phyloP scores from a whole-genome alignment of 2,113 vertebrate genomes.

The Cairina moschata region DNA sequence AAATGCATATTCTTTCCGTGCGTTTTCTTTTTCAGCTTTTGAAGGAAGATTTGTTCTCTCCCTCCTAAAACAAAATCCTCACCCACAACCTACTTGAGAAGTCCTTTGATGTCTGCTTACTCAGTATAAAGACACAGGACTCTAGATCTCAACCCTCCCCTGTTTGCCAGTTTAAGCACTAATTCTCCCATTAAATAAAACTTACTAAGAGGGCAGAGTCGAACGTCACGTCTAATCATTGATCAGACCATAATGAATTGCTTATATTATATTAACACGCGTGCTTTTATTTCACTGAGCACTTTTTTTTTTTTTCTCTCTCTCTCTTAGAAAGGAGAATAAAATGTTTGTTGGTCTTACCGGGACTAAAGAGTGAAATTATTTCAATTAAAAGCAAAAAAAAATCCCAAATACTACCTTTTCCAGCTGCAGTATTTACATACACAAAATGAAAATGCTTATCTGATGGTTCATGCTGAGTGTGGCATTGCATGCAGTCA shows the following conservation, averaged over 20 bases:
- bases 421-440: conserved; percentile 3
- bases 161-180: background rate
- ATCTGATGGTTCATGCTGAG: conserved; percentile 47
- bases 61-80: conserved; percentile 18
- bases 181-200: conserved; percentile 1
- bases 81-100: background rate
- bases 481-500: background rate
- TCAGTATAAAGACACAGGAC: background rate
- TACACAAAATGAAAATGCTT: conserved; percentile 18
- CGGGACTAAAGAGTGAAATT: background rate
- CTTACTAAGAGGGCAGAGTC: background rate
- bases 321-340: background rate
- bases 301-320: background rate
- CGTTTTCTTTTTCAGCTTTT: conserved; percentile 14
- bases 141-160: background rate
- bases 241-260: background rate
- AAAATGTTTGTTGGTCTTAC: background rate
- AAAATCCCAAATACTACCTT: background rate
- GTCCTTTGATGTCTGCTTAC: conserved; percentile 11
- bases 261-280: background rate
- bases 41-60: conserved; percentile 30
- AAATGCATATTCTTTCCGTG: background rate
- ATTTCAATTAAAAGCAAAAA: background rate
- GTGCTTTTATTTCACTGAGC: background rate
- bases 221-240: background rate